phyloP scores from a whole-genome alignment of 2,888 invertebrate genomes.

The Lordiphosa fenestrarum region DNA sequence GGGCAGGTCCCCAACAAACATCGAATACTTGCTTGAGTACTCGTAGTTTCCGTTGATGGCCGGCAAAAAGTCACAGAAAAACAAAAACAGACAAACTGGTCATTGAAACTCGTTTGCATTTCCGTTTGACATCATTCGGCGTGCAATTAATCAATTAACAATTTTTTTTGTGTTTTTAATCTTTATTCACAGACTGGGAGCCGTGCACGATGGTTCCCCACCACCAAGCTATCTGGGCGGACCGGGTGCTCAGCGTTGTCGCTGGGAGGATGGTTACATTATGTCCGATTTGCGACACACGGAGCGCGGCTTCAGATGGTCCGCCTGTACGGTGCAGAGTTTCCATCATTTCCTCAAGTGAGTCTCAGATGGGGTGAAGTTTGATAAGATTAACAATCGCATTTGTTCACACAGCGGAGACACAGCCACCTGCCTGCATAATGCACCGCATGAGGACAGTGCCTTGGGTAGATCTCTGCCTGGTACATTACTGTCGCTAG shows the following conservation, averaged over 20 bases:
- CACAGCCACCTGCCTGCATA: conserved; percentile 95
- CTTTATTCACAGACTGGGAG: conserved; percentile 86
- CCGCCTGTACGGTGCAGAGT: conserved; percentile 94
- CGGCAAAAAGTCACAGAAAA: conserved; percentile 8
- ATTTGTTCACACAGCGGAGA: conserved; percentile 86
- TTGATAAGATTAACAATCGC: conserved; percentile 69
- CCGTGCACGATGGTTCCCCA: conserved; percentile 97
- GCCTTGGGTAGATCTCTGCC: conserved; percentile 93
- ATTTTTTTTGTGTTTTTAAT: conserved; percentile 29
- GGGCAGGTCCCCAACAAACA: neutral
- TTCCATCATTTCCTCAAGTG: conserved; percentile 98
- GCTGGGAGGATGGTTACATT: conserved; percentile 98
- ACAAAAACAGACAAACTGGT: conserved; percentile 39
- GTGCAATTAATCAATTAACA: conserved; percentile 65
- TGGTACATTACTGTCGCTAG: conserved; percentile 92
- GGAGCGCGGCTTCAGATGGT: conserved; percentile 97
- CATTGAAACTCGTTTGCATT: conserved; percentile 65
- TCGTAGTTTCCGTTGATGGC: conserved; percentile 8
- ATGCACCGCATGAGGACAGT: conserved; percentile 96
- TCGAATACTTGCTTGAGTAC: conserved; percentile 6
- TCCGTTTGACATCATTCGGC: conserved; percentile 66
- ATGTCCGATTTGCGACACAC: conserved; percentile 97
- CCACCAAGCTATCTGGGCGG: conserved; percentile 96
- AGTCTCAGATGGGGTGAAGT: conserved; percentile 69
- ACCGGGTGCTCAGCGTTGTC: conserved; percentile 95